Percentiles rank a stretch among this genome's conserved stretches.
Evolutionary conservation across 1,140 invertebrate species (phyloP).

Genomic region (Theocolax elegans): DNA sequence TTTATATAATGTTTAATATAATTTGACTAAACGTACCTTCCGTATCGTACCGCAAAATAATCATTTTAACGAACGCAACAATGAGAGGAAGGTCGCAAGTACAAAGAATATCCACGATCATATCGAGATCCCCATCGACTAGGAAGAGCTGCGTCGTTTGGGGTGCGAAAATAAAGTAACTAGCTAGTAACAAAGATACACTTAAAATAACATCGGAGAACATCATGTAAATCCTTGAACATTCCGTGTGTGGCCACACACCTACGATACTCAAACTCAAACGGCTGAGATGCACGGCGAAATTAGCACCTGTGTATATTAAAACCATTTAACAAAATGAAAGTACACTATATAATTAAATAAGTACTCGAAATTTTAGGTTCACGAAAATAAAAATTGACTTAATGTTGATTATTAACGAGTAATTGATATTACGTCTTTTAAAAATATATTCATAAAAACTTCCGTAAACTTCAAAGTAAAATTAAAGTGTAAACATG

Average conservation of each 20-base stretch:
- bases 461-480: too few species aligned
- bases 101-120: slow-evolving; percentile 11
- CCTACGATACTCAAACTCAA: not conserved
- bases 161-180: not conserved
- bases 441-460: too few species aligned
- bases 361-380: too few species aligned
- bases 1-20: too few species aligned
- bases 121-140: not conserved
- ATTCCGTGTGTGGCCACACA: slow-evolving; percentile 12
- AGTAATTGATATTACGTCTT: too few species aligned
- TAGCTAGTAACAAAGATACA: not conserved
- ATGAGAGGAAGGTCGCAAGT: not conserved
- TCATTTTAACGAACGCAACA: slow-evolving; percentile 1
- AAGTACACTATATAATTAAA: too few species aligned
- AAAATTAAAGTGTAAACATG: too few species aligned
- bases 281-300: not conserved
- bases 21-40: slow-evolving; percentile 4
- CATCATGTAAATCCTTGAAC: not conserved
- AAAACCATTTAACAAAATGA: too few species aligned
- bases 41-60: slow-evolving; percentile 1
- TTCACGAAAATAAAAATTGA: too few species aligned
- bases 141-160: slow-evolving; percentile 6
- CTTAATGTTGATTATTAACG: too few species aligned
- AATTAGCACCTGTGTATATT: not conserved
- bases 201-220: not conserved